These are phyloP conservation scores for Anoncus sp. DNA, from an alignment of 2,888 invertebrate genomes.

Conservation along the genomic window DNA sequence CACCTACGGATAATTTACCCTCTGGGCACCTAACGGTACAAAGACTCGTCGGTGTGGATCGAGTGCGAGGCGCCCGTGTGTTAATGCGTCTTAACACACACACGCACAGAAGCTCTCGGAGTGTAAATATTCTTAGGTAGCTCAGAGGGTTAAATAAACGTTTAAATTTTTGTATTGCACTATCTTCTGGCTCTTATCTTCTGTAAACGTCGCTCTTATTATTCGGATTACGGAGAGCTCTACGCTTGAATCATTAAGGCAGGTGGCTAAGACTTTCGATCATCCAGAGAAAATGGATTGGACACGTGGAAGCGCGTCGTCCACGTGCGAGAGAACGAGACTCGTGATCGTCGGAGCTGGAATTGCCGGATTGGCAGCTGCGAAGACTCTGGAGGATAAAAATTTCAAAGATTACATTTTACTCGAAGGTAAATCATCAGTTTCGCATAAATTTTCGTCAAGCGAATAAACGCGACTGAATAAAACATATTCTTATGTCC, in stretches of 20 bases:
- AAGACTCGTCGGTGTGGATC: too few species aligned
- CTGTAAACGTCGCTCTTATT: slow-evolving; percentile 31
- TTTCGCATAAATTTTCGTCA: not conserved
- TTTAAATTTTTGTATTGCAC: not conserved
- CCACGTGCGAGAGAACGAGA: slow-evolving; percentile 69
- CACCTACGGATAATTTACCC: too few species aligned
- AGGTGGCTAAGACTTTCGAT: slow-evolving; percentile 64
- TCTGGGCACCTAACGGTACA: too few species aligned
- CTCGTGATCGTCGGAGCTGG: slow-evolving; percentile 87
- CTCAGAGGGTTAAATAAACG: not conserved
- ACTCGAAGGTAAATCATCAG: slow-evolving; percentile 83
- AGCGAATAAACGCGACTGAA: slow-evolving; percentile 13
- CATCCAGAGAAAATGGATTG: slow-evolving; percentile 54
- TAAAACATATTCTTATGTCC: too few species aligned
- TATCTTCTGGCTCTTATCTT: not conserved
- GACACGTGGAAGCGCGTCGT: slow-evolving; percentile 6
- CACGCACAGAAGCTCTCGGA: too few species aligned
- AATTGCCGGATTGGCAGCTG: slow-evolving; percentile 86
- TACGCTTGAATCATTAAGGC: slow-evolving; percentile 70
- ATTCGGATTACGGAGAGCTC: slow-evolving; percentile 69
- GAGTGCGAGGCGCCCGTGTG: too few species aligned
- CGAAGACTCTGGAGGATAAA: slow-evolving; percentile 82
- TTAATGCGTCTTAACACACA: too few species aligned
- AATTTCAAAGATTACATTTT: slow-evolving; percentile 84
- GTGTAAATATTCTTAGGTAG: too few species aligned